Percentiles rank a stretch among this genome's conserved stretches.
Evolutionary conservation across 2,888 invertebrate species (phyloP).

Genomic region (Eulithis testata): DNA sequence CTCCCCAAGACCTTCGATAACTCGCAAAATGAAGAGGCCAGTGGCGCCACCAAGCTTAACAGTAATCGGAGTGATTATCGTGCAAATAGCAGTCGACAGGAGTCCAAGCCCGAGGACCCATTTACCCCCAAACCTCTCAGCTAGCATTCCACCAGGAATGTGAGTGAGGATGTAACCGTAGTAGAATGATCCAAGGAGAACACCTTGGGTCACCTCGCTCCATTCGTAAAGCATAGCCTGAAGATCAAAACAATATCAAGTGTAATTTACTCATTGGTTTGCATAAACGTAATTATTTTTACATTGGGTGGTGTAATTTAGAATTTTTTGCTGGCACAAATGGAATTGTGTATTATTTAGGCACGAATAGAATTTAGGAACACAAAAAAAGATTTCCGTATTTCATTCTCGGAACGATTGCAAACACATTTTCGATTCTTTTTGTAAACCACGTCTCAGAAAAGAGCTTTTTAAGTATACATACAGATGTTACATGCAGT

Average conservation of each 20-base stretch:
- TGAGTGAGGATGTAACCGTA: slow-evolving; percentile 94
- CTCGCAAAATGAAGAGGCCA: slow-evolving; percentile 82
- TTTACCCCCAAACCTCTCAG: slow-evolving; percentile 93
- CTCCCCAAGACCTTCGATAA: slow-evolving; percentile 87
- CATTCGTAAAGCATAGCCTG: slow-evolving; percentile 83
- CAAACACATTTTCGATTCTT: no score
- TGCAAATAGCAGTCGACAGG: slow-evolving; percentile 91
- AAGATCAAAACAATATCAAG: neutral
- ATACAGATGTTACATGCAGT: no score
- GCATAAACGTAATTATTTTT: no score
- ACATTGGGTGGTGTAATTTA: no score
- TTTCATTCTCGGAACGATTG: no score
- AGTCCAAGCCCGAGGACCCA: slow-evolving; percentile 92
- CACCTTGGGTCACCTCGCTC: slow-evolving; percentile 89
- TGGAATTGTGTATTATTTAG: no score
- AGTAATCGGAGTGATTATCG: slow-evolving; percentile 90
- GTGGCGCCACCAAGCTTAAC: slow-evolving; percentile 84
- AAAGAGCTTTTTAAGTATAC: no score
- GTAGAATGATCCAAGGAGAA: slow-evolving; percentile 92
- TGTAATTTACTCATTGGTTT: no score
- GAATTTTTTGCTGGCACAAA: no score
- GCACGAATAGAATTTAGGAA: no score
- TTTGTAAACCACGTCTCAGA: no score
- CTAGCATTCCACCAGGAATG: slow-evolving; percentile 92
- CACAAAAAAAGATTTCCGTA: no score